phyloP scores from a whole-genome alignment of 1,140 invertebrate species.

The Bombus pyrosoma region DNA sequence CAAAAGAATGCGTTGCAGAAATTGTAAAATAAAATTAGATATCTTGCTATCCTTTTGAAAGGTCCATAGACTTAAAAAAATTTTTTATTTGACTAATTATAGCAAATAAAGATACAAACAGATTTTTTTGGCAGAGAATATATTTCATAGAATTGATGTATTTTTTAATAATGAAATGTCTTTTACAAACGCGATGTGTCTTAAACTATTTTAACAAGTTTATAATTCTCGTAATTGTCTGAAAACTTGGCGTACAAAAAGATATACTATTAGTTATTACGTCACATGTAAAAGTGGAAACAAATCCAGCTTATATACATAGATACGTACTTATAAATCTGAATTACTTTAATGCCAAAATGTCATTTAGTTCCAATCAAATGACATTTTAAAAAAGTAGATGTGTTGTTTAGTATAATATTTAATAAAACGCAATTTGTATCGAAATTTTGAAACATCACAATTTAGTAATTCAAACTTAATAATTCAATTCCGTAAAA shows the following conservation, averaged over 20 bases:
- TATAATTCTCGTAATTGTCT: neutral
- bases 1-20: neutral
- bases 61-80: too few species aligned
- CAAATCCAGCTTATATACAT: neutral
- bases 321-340: neutral
- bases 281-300: constrained; percentile 12
- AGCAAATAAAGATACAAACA: neutral
- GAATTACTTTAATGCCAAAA: neutral
- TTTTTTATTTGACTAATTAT: neutral
- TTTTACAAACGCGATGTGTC: neutral
- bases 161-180: neutral
- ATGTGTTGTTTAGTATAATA: neutral
- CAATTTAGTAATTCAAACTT: neutral
- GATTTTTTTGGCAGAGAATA: neutral
- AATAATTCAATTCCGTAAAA: neutral
- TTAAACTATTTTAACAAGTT: neutral
- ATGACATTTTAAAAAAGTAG: neutral
- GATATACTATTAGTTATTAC: constrained; percentile 15
- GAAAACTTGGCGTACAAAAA: constrained; percentile 16
- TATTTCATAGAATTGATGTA: neutral
- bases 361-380: neutral
- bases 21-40: neutral
- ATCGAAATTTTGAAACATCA: neutral
- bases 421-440: neutral
- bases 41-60: neutral